Conservation (phyloP, 2,797 vertebrate species). For the Peromyscus attwateri region DNA sequence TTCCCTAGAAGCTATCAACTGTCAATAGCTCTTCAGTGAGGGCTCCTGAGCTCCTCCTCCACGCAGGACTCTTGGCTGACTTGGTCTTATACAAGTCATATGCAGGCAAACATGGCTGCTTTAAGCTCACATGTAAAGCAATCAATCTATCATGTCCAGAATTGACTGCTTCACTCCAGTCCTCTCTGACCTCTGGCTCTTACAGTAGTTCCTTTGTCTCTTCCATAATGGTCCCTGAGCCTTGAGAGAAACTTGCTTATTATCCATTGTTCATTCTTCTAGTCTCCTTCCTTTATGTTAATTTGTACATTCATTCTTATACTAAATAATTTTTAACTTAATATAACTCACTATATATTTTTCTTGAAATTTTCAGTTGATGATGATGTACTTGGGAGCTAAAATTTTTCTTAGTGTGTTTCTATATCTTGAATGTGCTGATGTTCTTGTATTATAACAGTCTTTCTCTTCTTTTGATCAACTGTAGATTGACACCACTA, state of each 20-base stretch:
- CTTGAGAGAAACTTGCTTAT: neutral
- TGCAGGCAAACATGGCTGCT: neutral
- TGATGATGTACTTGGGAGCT: neutral
- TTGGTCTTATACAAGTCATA: neutral
- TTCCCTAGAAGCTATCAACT: neutral
- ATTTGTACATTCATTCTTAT: neutral
- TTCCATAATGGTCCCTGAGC: neutral
- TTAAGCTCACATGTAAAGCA: neutral
- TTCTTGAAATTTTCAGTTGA: neutral
- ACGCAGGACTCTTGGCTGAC: neutral
- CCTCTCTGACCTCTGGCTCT: neutral
- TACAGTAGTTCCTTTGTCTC: neutral
- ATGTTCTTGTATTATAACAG: neutral
- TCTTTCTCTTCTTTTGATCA: neutral
- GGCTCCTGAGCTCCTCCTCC: neutral
- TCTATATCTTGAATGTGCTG: neutral
- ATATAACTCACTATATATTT: neutral
- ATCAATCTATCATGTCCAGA: neutral
- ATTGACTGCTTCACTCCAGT: neutral
- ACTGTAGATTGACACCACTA: neutral
- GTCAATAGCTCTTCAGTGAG: neutral
- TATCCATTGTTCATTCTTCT: neutral
- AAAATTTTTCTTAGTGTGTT: neutral
- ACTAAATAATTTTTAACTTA: neutral
- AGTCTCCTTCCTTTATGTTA: neutral